phyloP scores from a whole-genome alignment of 2,113 vertebrate genomes.

The Excalfactoria chinensis region DNA sequence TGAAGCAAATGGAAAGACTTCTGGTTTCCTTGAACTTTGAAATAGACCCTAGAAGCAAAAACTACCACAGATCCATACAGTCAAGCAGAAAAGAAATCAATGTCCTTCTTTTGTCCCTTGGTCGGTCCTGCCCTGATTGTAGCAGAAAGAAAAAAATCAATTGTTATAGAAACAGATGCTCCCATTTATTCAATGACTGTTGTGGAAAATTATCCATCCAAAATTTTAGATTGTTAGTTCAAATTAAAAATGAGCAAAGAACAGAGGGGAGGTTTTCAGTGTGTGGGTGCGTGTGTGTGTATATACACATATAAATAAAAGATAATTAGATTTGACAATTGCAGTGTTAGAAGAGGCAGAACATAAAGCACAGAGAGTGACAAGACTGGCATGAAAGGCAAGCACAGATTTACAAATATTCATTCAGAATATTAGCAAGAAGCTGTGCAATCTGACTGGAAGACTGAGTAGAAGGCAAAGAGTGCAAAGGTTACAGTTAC shows the following conservation, averaged over 20 bases:
- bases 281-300: background rate
- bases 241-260: background rate
- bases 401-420: background rate
- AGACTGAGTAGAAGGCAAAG: background rate
- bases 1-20: background rate
- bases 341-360: background rate
- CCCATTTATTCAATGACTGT: background rate
- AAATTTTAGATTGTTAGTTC: background rate
- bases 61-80: conserved; percentile 4
- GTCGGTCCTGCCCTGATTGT: background rate
- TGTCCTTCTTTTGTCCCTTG: background rate
- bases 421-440: accelerated
- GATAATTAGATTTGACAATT: background rate
- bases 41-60: background rate
- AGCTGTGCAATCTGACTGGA: background rate
- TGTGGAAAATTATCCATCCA: background rate
- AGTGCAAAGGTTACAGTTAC: background rate
- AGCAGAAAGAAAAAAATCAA: conserved; percentile 20
- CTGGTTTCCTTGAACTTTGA: background rate
- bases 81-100: background rate
- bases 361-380: background rate
- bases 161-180: background rate
- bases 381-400: background rate
- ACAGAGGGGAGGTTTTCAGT: background rate
- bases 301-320: background rate